Conservation (phyloP, 2,888 invertebrate genomes). For the Rhagonycha lutea region DNA sequence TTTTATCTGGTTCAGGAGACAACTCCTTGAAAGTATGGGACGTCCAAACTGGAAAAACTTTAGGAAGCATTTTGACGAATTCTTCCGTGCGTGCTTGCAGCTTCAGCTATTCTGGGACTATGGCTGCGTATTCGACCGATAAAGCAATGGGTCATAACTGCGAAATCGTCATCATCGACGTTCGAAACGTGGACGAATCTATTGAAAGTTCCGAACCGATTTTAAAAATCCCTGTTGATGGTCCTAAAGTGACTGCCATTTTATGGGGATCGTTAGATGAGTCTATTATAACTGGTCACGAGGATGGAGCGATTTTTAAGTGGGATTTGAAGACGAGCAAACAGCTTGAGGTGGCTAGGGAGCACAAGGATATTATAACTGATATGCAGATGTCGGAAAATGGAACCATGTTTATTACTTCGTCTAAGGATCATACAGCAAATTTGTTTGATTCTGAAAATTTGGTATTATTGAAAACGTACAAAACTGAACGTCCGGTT, state of each 20-base stretch:
- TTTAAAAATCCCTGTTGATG: conserved; percentile 77
- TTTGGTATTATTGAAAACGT: conserved; percentile 87
- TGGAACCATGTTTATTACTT: conserved; percentile 94
- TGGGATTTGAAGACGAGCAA: conserved; percentile 93
- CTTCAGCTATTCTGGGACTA: conserved; percentile 91
- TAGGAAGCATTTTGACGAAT: conserved; percentile 76
- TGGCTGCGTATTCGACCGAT: conserved; percentile 92
- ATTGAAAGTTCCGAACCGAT: conserved; percentile 73
- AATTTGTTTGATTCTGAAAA: conserved; percentile 91
- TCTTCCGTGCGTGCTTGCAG: conserved; percentile 91
- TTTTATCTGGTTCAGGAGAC: conserved; percentile 91
- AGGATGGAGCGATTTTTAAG: conserved; percentile 88
- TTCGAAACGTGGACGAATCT: conserved; percentile 75
- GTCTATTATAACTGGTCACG: conserved; percentile 89
- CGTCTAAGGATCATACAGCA: conserved; percentile 95
- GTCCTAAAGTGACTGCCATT: conserved; percentile 87
- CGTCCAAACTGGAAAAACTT: conserved; percentile 77
- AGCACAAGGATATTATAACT: conserved; percentile 86
- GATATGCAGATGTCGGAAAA: conserved; percentile 96
- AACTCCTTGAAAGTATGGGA: conserved; percentile 93
- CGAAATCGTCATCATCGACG: conserved; percentile 87
- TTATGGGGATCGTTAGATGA: conserved; percentile 95
- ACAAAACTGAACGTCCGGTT: conserved; percentile 96
- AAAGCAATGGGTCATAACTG: conserved; percentile 89
- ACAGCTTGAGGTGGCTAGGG: conserved; percentile 74